These are phyloP conservation scores for Archivesica marissinica DNA, from an alignment of 1,140 invertebrate species.

Conservation along the genomic window DNA sequence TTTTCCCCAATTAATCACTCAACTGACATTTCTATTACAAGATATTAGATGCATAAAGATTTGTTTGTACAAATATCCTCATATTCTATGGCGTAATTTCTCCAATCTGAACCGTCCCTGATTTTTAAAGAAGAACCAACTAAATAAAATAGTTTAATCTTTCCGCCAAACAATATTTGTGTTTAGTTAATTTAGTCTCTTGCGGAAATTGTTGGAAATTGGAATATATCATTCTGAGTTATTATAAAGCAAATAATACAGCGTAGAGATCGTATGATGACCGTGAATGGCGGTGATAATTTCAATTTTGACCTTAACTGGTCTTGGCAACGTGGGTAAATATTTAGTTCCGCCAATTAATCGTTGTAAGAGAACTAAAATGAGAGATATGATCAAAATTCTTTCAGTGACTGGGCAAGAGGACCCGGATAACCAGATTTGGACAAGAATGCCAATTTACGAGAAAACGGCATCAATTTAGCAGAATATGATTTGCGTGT, in stretches of 20 bases:
- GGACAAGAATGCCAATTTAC: background rate
- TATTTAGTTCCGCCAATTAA: constrained; percentile 59
- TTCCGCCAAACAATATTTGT: constrained; percentile 61
- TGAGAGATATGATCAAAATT: constrained; percentile 10
- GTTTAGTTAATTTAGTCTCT: constrained; percentile 60
- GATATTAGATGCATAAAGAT: constrained; percentile 64
- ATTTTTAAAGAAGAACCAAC: constrained; percentile 59
- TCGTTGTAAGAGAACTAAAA: constrained; percentile 39
- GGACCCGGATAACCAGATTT: background rate
- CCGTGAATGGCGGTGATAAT: constrained; percentile 59
- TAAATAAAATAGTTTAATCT: constrained; percentile 65
- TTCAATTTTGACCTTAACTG: constrained; percentile 60
- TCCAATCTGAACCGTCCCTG: constrained; percentile 52
- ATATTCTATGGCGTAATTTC: constrained; percentile 64
- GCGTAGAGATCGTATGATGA: constrained; percentile 33
- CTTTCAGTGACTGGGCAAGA: background rate
- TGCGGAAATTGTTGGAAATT: constrained; percentile 45
- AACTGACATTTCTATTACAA: constrained; percentile 62
- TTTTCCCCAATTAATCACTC: constrained; percentile 64
- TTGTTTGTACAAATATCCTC: constrained; percentile 62
- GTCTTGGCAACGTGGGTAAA: constrained; percentile 46
- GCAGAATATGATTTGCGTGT: too few species aligned
- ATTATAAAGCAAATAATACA: constrained; percentile 65
- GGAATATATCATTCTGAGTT: constrained; percentile 57
- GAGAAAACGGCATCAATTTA: too few species aligned